Evolutionary conservation across 2,888 invertebrate genomes (phyloP).

Genomic region (Lasiommata megera): DNA sequence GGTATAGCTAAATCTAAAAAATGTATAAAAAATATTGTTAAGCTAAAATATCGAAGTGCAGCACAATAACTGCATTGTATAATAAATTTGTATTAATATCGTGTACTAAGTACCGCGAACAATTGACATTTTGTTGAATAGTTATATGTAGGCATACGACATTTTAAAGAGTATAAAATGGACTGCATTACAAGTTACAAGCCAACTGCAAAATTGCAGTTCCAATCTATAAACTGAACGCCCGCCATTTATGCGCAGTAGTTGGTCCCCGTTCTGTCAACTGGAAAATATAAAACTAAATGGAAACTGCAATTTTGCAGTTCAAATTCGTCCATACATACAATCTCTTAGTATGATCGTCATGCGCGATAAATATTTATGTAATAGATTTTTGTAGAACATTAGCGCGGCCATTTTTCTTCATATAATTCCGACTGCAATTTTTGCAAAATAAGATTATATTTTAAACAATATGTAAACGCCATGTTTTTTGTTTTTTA

Average conservation of each 20-base stretch:
- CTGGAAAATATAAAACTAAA: no score
- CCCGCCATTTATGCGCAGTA: no score
- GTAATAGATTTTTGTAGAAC: no score
- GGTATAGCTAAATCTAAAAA: neutral
- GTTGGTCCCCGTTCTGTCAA: no score
- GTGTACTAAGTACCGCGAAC: slow-evolving; percentile 4
- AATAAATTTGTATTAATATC: neutral
- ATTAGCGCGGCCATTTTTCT: neutral
- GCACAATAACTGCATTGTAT: neutral
- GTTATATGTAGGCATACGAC: slow-evolving; percentile 3
- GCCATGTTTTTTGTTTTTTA: no score
- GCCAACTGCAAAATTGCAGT: neutral
- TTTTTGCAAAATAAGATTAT: no score
- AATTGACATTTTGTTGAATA: slow-evolving; percentile 12
- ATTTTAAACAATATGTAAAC: no score
- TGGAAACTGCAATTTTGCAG: neutral
- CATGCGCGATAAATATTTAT: no score
- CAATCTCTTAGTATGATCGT: no score
- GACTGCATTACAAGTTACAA: no score
- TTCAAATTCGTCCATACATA: neutral
- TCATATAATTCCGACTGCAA: neutral
- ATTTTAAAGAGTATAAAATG: neutral
- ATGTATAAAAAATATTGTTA: neutral
- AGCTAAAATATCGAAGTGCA: neutral
- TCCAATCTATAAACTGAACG: no score